Evolutionary conservation across 2,797 vertebrate genomes (phyloP), one percentile per base, ranked within the genome.

Genomic region (Platyrinchus mystaceus): DNA sequence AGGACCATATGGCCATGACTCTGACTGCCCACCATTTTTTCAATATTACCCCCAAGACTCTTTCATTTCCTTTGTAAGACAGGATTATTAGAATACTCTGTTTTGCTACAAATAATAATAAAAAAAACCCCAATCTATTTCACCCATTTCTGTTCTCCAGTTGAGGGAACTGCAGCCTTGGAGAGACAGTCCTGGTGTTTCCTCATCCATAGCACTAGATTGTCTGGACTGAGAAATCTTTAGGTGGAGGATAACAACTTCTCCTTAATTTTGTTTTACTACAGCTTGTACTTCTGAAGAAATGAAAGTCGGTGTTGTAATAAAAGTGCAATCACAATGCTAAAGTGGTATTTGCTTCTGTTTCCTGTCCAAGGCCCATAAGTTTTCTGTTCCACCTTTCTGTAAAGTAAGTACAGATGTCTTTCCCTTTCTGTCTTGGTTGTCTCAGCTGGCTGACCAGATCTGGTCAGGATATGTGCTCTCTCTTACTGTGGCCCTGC

Each of bases 1-100:
- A 96, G 80, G 93, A 97, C 97, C 97, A 97, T 97, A 96, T 97
- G 97, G 94, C 81, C 93, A 22, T 93, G 93, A 94, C 94, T 96
- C 95, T 94, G 91, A 89, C 95, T 95, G 95, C 96, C 96, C 96
- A 94, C 92, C 79, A 83, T 90, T 87, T 96, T 96, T 94, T 95
- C 93, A 97, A 44, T 95, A 95, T 97, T 96, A 94, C 92, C 94
- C 92, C 88, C 92, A 93, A 94, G 94, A 95, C 91, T 95, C 78
- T 90, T 91, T 73, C 44, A 92, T 91, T 96, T 96, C 94, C 93
- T 95, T 85, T 94, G 58, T 86, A 94, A 94, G 2, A 68, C 47
- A 66, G 89, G 34, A 60, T 93, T 96, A 96, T 91, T 94, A 95
- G 87, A 96, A 93, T 91, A 66, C 53, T 81, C 67, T 93, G 83